phyloP scores from a whole-genome alignment of 2,113 vertebrate species.

The Microcebus lehilahytsara region DNA sequence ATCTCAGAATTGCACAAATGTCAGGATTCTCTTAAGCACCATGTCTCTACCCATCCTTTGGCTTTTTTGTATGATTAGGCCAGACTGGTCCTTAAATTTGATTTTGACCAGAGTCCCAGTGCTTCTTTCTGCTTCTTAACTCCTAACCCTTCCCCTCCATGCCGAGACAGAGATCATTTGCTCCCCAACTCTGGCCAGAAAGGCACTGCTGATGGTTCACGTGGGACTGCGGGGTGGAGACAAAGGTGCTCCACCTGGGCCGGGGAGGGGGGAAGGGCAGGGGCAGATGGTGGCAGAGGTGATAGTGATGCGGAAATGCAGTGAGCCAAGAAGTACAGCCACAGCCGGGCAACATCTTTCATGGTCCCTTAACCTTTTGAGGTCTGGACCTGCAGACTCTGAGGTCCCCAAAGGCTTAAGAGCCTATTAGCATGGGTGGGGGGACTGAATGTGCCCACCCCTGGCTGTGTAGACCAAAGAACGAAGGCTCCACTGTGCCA shows the following conservation, averaged over 20 bases:
- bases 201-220: background rate
- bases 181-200: background rate
- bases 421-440: background rate
- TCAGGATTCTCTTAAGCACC: background rate
- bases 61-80: background rate
- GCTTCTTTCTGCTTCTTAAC: background rate
- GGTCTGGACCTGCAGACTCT: background rate
- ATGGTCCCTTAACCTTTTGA: background rate
- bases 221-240: background rate
- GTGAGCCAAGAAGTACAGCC: background rate
- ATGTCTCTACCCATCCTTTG: background rate
- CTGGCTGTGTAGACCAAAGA: background rate
- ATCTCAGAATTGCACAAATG: background rate
- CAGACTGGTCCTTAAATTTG: background rate
- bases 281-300: background rate
- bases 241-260: background rate
- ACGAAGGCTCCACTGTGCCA: background rate
- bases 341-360: background rate
- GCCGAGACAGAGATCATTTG: background rate
- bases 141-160: background rate
- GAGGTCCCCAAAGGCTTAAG: background rate
- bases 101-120: background rate
- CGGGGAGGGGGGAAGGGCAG: accelerated
- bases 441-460: background rate
- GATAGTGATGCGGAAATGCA: background rate